These are phyloP conservation scores for Phalacrocorax aristotelis DNA, from an alignment of 2,113 vertebrate genomes.

Conservation along the genomic window DNA sequence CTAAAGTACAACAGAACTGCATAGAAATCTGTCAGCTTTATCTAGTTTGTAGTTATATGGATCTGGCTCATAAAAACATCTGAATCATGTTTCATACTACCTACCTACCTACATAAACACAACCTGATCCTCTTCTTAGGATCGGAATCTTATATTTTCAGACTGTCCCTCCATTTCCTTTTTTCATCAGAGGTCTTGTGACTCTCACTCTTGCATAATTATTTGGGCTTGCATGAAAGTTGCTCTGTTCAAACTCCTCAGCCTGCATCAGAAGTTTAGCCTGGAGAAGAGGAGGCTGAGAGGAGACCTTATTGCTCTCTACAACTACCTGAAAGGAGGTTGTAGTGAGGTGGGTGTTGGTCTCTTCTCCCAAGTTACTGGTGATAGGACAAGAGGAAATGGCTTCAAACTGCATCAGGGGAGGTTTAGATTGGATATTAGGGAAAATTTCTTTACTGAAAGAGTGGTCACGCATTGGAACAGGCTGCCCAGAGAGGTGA, in stretches of 20 bases:
- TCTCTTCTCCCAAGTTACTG: too few species aligned
- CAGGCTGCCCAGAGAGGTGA: too few species aligned
- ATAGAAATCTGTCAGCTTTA: not conserved
- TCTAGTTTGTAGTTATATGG: not conserved
- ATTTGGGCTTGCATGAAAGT: not conserved
- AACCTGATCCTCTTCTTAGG: not conserved
- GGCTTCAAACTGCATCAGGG: too few species aligned
- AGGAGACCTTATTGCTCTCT: too few species aligned
- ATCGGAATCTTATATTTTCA: not conserved
- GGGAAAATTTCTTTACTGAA: too few species aligned
- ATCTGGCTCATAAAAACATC: not conserved
- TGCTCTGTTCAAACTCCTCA: not conserved
- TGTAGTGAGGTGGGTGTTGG: too few species aligned
- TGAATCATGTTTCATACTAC: not conserved
- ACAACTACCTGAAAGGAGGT: too few species aligned
- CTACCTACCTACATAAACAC: not conserved
- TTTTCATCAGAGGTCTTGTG: not conserved
- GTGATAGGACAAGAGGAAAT: too few species aligned
- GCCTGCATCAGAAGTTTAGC: not conserved
- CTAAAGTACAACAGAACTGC: not conserved
- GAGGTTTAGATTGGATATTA: too few species aligned
- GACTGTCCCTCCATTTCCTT: not conserved
- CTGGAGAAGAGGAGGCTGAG: too few species aligned
- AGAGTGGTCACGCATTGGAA: too few species aligned
- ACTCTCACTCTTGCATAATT: not conserved